Conservation (phyloP, 2,888 invertebrate species). For the Phorcus lineatus region DNA sequence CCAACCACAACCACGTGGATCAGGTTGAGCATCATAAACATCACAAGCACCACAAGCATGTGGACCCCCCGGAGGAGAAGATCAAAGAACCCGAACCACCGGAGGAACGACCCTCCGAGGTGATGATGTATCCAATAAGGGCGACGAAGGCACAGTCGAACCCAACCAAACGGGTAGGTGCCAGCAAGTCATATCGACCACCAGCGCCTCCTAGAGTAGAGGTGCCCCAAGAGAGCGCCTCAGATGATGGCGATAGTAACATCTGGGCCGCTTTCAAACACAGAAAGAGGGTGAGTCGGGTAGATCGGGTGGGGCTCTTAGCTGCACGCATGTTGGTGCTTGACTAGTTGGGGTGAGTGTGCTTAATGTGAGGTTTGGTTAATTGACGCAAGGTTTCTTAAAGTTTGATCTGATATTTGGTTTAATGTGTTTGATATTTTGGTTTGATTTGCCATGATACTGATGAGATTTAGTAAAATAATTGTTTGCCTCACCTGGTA, state of each 20-base stretch:
- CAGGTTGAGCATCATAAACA: neutral
- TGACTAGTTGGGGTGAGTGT: neutral
- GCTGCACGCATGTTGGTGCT: neutral
- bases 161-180: constrained; percentile 11
- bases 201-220: neutral
- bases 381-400: neutral
- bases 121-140: constrained; percentile 40
- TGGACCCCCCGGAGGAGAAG: neutral
- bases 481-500: too few species aligned
- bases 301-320: too few species aligned
- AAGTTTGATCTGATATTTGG: too few species aligned
- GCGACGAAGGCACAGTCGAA: constrained; percentile 32
- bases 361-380: neutral
- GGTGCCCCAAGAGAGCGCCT: neutral
- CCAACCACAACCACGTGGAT: neutral
- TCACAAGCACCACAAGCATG: constrained; percentile 22
- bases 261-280: constrained; percentile 15
- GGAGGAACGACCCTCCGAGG: constrained; percentile 5
- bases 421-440: too few species aligned
- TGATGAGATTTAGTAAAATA: too few species aligned
- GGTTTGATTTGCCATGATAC: too few species aligned
- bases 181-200: neutral
- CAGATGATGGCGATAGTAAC: neutral
- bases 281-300: neutral
- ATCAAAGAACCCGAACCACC: neutral